Evolutionary conservation across 1,140 invertebrate genomes (phyloP).

Genomic region (Pseudomyrmex dendroicus): DNA sequence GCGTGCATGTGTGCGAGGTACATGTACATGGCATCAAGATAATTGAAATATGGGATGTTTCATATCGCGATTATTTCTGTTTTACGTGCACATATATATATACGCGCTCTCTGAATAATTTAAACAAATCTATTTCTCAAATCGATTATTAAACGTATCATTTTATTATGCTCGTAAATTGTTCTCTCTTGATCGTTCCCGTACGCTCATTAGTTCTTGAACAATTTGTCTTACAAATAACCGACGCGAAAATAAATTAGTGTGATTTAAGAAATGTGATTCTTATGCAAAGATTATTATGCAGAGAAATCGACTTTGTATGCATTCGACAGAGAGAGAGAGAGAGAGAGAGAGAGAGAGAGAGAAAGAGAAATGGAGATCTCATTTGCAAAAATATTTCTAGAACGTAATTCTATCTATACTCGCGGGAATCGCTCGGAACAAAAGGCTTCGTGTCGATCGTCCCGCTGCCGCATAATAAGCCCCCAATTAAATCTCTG

Average conservation of each 20-base stretch:
- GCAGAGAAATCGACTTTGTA: too few species aligned
- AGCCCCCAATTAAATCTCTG: slow-evolving; percentile 1
- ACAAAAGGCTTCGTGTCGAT: not conserved
- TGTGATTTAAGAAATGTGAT: too few species aligned
- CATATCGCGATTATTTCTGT: slow-evolving; percentile 10
- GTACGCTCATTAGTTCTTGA: too few species aligned
- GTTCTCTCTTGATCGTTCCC: too few species aligned
- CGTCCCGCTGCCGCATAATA: not conserved
- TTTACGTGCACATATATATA: not conserved
- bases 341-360: too few species aligned
- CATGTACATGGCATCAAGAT: slow-evolving; percentile 25
- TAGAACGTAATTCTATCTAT: not conserved
- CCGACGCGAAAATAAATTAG: not conserved
- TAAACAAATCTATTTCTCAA: not conserved
- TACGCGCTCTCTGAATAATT: slow-evolving; percentile 1
- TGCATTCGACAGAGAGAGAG: too few species aligned
- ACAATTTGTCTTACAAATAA: too few species aligned
- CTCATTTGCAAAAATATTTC: not conserved
- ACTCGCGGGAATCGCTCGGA: not conserved
- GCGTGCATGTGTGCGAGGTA: not conserved
- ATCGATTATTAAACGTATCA: not conserved
- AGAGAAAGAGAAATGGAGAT: too few species aligned
- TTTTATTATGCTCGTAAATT: slow-evolving; percentile 1
- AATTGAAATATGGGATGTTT: slow-evolving; percentile 54
- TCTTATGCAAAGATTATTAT: too few species aligned